Evolutionary conservation across 2,113 vertebrate species (phyloP).

Genomic region (Pan paniscus): DNA sequence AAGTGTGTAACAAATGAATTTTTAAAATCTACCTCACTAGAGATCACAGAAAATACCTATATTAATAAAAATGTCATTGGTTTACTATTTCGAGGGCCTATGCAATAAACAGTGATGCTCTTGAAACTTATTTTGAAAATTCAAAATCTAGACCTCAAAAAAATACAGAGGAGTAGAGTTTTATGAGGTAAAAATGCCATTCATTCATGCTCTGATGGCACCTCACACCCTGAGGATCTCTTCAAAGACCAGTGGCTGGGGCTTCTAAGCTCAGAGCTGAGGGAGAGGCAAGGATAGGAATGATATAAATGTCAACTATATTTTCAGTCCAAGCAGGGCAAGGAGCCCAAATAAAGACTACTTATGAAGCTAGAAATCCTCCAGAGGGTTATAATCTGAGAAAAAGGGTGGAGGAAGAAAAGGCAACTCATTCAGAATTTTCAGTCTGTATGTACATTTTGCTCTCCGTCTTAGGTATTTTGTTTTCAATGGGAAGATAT

Average conservation of each 20-base stretch:
- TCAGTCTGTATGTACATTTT: neutral
- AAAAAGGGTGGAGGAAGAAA: neutral
- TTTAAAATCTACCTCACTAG: neutral
- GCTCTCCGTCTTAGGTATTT: neutral
- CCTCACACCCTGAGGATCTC: neutral
- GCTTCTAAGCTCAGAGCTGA: neutral
- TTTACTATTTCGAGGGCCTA: neutral
- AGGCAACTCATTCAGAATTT: neutral
- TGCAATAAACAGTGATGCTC: neutral
- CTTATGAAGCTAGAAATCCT: neutral
- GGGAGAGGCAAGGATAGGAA: neutral
- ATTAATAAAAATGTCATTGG: neutral
- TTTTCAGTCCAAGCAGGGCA: neutral
- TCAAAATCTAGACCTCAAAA: neutral
- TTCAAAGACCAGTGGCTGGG: neutral
- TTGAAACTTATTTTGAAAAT: neutral
- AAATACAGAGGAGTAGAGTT: neutral
- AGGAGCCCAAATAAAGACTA: neutral
- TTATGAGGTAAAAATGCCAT: neutral
- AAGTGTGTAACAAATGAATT: neutral
- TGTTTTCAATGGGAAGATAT: neutral
- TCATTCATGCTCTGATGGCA: neutral
- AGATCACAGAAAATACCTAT: neutral
- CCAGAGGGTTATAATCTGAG: neutral
- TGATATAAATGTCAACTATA: neutral